These are phyloP conservation scores for Agelastica alni DNA, from an alignment of 2,888 invertebrate genomes.

Conservation along the genomic window DNA sequence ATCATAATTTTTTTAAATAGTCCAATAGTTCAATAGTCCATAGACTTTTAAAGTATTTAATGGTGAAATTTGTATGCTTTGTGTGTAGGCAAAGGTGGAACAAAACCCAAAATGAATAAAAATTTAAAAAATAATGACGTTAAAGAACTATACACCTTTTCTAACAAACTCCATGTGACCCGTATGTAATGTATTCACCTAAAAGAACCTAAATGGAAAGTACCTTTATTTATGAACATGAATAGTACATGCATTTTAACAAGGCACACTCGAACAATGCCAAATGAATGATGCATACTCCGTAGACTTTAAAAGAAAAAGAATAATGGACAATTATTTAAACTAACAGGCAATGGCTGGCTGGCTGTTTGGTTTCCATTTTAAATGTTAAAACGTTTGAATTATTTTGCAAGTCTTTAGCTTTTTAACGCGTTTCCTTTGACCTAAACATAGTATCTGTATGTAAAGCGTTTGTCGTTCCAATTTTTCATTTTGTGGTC, in stretches of 20 bases:
- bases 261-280: conserved; percentile 5
- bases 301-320: conserved; percentile 10
- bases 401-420: conserved; percentile 9
- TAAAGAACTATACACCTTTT: conserved; percentile 2
- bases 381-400: conserved; percentile 5
- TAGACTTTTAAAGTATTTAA: too few relatives aligned
- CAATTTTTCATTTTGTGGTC: too few relatives aligned
- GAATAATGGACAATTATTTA: conserved; percentile 11
- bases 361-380: conserved; percentile 9
- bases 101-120: background rate
- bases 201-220: conserved; percentile 6
- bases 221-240: conserved; percentile 11
- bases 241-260: conserved; percentile 9
- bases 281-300: conserved; percentile 12
- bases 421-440: conserved; percentile 4
- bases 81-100: too few relatives aligned
- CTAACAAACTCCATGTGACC: conserved; percentile 1
- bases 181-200: conserved; percentile 8
- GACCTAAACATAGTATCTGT: background rate
- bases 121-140: conserved; percentile 1
- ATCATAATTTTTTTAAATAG: too few relatives aligned
- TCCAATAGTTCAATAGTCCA: too few relatives aligned
- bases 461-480: background rate
- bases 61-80: too few relatives aligned
- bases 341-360: conserved; percentile 6